Base-by-base conservation (phyloP, 2,888 invertebrate species). In the Hydriomena furcata region DNA sequence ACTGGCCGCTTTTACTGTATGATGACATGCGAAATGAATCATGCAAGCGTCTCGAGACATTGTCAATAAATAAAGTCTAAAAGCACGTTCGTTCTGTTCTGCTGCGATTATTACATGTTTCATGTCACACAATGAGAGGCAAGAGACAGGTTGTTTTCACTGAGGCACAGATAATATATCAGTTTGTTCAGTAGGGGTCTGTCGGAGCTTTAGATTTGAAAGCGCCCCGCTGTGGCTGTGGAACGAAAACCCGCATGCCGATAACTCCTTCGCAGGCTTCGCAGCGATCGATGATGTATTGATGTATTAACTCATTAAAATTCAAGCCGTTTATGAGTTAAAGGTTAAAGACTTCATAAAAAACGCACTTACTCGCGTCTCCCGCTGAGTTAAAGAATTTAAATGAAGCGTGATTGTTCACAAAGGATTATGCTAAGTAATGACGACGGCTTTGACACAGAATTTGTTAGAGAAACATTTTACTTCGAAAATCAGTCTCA, bases 231-330 rank as follows among this genome's bases (percentile, higher is more conserved):
- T 76, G 89, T 34, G 87, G 66, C 65, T 62, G 68, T 61, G 78
- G 77, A 81, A 80, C 77, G 74, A 82, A 80, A 79, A 79, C 76
- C 72, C 63, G 76, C 76, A 69, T 76, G 76, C 68, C 77, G 72
- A 80, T 84, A 83, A 76, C 77, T 78, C 76, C 71, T 81, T 73
- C 47, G 23, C 79, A 73, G 66, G 7, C 42, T 36, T 50, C 65
- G 55, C 67, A 57, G 63, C 66, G 80, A 65, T 66, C 68, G 73
- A 83, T 82, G 83, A 87, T 86, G 76, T 78, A 89, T 86, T 76
- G 84, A 84, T 73, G 77, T 82, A 85, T 87, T 85, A 82, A 83
- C 83, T 86, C 78, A 86, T 87, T 86, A 78, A 79, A 84, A 85
- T 84, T 77, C 79, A 80, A 82, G 82, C 80, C 76, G 79, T 80